A percentile compares a stretch with the other conserved stretches of the same genome.
Evolutionary conservation across 2,113 vertebrate genomes (phyloP).

Genomic region (Xiphophorus maculatus): DNA sequence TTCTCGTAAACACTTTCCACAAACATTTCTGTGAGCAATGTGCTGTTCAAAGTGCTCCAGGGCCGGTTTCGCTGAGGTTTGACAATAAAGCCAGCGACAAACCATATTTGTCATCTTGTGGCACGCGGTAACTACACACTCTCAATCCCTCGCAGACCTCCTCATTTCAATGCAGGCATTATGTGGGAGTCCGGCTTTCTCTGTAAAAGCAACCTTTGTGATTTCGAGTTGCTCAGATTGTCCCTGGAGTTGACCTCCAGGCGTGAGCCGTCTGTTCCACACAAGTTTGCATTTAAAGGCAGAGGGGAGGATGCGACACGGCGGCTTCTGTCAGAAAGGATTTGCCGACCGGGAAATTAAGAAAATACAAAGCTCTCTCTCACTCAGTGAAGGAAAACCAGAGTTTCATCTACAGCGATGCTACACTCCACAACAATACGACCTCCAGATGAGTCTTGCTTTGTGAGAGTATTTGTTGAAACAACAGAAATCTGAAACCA

Average conservation of each 20-base stretch:
- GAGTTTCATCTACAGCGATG: constrained; percentile 46
- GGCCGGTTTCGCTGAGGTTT: constrained; percentile 59
- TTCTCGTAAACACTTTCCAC: constrained; percentile 47
- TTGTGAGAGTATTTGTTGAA: constrained; percentile 12
- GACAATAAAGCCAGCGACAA: constrained; percentile 62
- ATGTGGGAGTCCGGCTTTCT: constrained; percentile 38
- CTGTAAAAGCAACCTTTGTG: constrained; percentile 65
- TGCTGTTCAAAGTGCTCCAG: constrained; percentile 24
- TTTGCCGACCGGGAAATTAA: constrained; percentile 30
- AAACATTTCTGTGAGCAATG: constrained; percentile 42
- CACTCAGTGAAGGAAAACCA: constrained; percentile 38
- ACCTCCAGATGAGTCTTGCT: constrained; percentile 5
- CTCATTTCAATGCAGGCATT: constrained; percentile 59
- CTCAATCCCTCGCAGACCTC: constrained; percentile 50
- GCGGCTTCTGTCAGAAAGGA: constrained; percentile 47
- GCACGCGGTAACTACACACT: constrained; percentile 48
- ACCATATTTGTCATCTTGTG: constrained; percentile 65
- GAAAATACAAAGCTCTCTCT: constrained; percentile 36
- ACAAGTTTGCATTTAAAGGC: constrained; percentile 53
- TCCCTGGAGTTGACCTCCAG: constrained; percentile 56
- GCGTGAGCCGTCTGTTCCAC: constrained; percentile 55
- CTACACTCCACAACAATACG: constrained; percentile 11
- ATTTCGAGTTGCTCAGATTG: constrained; percentile 43
- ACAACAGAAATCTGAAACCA: constrained; percentile 7
- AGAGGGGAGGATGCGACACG: constrained; percentile 37